phyloP scores from a whole-genome alignment of 2,797 vertebrate genomes.

The Aquila chrysaetos region DNA sequence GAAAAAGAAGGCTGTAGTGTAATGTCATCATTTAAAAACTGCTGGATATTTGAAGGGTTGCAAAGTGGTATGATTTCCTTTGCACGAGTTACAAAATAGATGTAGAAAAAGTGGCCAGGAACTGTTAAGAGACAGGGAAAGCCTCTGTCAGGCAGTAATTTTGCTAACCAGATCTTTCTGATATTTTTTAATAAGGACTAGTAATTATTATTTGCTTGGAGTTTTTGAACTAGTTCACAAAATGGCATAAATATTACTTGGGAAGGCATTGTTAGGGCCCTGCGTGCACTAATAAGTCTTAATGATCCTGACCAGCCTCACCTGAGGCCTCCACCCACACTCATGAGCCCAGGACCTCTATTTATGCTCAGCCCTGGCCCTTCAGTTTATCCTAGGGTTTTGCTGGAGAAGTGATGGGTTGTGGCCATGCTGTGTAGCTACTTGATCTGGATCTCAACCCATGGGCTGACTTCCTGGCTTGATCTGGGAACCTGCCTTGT shows the following conservation, averaged over 20 bases:
- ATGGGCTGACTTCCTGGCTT: neutral
- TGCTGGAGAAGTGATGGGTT: neutral
- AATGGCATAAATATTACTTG: neutral
- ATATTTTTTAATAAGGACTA: neutral
- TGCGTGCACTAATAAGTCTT: neutral
- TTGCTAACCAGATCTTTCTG: neutral
- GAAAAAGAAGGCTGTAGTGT: neutral
- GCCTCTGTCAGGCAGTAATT: neutral
- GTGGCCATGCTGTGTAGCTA: accelerated
- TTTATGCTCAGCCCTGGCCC: neutral
- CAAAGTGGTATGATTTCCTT: neutral
- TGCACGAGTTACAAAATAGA: neutral
- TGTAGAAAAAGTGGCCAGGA: neutral
- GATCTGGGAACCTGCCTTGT: neutral
- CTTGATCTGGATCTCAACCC: neutral
- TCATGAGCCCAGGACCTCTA: neutral
- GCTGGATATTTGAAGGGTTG: neutral
- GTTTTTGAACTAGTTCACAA: neutral
- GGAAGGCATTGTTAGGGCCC: neutral
- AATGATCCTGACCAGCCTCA: neutral
- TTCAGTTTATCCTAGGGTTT: accelerated
- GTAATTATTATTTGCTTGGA: neutral
- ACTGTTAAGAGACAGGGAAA: neutral
- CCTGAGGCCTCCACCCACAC: neutral
- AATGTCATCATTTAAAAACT: neutral